Percentiles rank a stretch among this genome's conserved stretches.
These are phyloP conservation scores for Aricia artaxerxes DNA, from an alignment of 2,888 invertebrate species.

Conservation along the genomic window DNA sequence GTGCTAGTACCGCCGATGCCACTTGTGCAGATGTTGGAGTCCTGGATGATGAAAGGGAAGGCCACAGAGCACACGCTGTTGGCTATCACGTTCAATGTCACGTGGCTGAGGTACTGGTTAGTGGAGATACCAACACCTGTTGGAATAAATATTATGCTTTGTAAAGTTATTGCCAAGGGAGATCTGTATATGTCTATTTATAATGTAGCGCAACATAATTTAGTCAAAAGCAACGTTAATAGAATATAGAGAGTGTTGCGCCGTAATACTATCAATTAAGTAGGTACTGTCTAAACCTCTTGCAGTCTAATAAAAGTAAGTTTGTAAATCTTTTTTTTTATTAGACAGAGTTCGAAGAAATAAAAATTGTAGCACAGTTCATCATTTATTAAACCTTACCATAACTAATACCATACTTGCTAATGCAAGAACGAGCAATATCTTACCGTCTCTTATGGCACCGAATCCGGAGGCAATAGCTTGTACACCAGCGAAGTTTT, in stretches of 20 bases:
- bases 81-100: slow-evolving; percentile 50
- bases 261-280: too few species aligned
- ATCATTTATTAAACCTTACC: too few species aligned
- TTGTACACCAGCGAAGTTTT: slow-evolving; percentile 46
- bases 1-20: slow-evolving; percentile 44
- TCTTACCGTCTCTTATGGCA: slow-evolving; percentile 41
- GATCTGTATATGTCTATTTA: too few species aligned
- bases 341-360: too few species aligned
- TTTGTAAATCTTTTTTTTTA: too few species aligned
- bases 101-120: slow-evolving; percentile 39
- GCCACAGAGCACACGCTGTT: slow-evolving; percentile 47
- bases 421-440: not conserved
- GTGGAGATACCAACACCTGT: slow-evolving; percentile 27
- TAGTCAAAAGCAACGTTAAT: too few species aligned
- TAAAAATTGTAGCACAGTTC: too few species aligned
- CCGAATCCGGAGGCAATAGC: slow-evolving; percentile 62
- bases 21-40: slow-evolving; percentile 51
- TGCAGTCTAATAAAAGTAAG: too few species aligned
- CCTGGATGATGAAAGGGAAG: slow-evolving; percentile 48
- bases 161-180: not conserved
- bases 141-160: not conserved
- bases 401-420: not conserved
- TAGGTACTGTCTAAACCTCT: too few species aligned
- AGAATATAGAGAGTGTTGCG: too few species aligned
- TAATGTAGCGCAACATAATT: too few species aligned